Conservation (phyloP, 2,888 invertebrate species). For the Petrolisthes manimaculis region DNA sequence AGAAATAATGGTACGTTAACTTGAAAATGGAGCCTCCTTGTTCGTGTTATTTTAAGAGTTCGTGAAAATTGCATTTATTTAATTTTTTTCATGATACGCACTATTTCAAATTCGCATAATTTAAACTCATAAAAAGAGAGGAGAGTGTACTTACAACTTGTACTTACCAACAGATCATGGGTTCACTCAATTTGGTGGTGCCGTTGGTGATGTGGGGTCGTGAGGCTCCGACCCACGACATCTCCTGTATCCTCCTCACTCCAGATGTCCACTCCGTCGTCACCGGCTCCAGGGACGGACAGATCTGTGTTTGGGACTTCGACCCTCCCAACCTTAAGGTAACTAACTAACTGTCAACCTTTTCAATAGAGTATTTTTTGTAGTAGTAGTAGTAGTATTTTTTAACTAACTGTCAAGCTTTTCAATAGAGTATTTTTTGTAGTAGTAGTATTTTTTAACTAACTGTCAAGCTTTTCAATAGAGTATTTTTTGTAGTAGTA, state of each 20-base stretch:
- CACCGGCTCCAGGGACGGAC: conserved; percentile 98
- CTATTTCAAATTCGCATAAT: too few species aligned
- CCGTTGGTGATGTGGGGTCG: conserved; percentile 98
- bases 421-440: background rate
- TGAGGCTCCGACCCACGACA: conserved; percentile 95
- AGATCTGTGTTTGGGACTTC: conserved; percentile 95
- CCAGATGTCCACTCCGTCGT: conserved; percentile 92
- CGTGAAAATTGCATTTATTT: too few species aligned
- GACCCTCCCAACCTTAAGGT: conserved; percentile 83
- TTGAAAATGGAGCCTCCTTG: too few species aligned
- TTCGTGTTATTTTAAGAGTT: too few species aligned
- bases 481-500: background rate
- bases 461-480: background rate
- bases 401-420: background rate
- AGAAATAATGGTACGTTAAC: too few species aligned
- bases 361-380: background rate
- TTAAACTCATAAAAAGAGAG: too few species aligned
- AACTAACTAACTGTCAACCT: background rate
- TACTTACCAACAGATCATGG: conserved; percentile 43
- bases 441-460: background rate
- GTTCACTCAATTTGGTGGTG: conserved; percentile 79
- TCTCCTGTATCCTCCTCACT: conserved; percentile 92
- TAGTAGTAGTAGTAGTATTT: background rate
- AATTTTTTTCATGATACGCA: too few species aligned
- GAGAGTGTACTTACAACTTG: too few species aligned